phyloP scores from a whole-genome alignment of 2,888 invertebrate genomes.

The Nomada fabriciana region DNA sequence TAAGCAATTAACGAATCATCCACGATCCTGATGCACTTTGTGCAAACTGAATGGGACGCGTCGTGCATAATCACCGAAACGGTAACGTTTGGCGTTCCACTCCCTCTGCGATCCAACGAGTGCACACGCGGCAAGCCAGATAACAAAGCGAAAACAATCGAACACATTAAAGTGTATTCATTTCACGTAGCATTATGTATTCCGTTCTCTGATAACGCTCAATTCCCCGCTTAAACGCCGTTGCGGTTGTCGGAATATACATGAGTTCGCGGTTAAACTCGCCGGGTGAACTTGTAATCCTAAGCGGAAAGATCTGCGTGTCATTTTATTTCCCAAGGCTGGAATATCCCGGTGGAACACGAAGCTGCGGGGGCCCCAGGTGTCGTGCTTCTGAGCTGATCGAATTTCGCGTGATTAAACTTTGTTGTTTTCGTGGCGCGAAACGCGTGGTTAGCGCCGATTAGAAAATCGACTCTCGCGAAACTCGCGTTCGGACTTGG shows the following conservation, averaged over 20 bases:
- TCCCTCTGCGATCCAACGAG: conserved; percentile 3
- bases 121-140: conserved; percentile 17
- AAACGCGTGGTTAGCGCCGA: not conserved
- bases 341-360: conserved; percentile 10
- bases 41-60: not conserved
- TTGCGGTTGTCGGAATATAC: conserved; percentile 52
- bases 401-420: conserved; percentile 33
- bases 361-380: conserved; percentile 1
- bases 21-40: not conserved
- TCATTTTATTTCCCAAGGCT: conserved; percentile 34
- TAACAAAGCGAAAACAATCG: conserved; percentile 37
- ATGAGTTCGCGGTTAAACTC: conserved; percentile 46
- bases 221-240: conserved; percentile 51
- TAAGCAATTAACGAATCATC: not conserved
- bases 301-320: conserved; percentile 30
- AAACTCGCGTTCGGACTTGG: not conserved
- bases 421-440: conserved; percentile 6
- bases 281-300: conserved; percentile 40
- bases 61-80: not conserved
- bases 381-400: conserved; percentile 17
- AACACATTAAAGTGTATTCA: conserved; percentile 38
- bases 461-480: not conserved
- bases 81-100: not conserved
- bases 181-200: conserved; percentile 19
- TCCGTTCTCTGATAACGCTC: conserved; percentile 41